phyloP scores from a whole-genome alignment of 2,797 vertebrate genomes.

The Myoxocephalus aenaeus region DNA sequence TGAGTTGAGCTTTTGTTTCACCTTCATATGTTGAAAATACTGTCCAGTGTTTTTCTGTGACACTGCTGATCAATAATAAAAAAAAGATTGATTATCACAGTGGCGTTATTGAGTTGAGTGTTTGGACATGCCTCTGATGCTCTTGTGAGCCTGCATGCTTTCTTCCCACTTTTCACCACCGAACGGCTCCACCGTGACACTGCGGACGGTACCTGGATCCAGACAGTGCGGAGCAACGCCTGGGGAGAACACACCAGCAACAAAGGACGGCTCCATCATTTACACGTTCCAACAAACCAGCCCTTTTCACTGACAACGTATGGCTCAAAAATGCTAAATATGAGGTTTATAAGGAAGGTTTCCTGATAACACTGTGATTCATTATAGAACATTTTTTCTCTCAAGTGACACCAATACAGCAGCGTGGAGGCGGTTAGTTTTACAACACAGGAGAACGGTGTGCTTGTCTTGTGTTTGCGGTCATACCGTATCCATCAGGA shows the following conservation, averaged over 20 bases:
- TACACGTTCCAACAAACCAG: neutral
- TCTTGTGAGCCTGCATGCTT: slow-evolving; percentile 88
- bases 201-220: slow-evolving; percentile 90
- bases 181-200: slow-evolving; percentile 88
- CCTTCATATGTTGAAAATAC: slow-evolving; percentile 1
- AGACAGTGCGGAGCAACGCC: slow-evolving; percentile 94
- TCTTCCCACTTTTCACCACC: slow-evolving; percentile 94
- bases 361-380: neutral
- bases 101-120: slow-evolving; percentile 25
- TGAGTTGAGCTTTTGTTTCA: neutral
- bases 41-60: slow-evolving; percentile 20
- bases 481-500: slow-evolving; percentile 92
- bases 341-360: neutral
- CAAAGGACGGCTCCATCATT: slow-evolving; percentile 6
- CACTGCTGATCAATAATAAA: slow-evolving; percentile 40
- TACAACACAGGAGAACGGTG: slow-evolving; percentile 23
- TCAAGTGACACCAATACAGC: neutral
- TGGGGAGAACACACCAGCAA: slow-evolving; percentile 60
- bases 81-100: slow-evolving; percentile 6
- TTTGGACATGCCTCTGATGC: slow-evolving; percentile 91
- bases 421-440: slow-evolving; percentile 10
- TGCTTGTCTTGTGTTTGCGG: neutral
- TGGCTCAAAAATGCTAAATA: neutral
- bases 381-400: neutral
- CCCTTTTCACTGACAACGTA: neutral